Conservation (phyloP, 2,888 invertebrate species). For the Thymelicus lineola region DNA sequence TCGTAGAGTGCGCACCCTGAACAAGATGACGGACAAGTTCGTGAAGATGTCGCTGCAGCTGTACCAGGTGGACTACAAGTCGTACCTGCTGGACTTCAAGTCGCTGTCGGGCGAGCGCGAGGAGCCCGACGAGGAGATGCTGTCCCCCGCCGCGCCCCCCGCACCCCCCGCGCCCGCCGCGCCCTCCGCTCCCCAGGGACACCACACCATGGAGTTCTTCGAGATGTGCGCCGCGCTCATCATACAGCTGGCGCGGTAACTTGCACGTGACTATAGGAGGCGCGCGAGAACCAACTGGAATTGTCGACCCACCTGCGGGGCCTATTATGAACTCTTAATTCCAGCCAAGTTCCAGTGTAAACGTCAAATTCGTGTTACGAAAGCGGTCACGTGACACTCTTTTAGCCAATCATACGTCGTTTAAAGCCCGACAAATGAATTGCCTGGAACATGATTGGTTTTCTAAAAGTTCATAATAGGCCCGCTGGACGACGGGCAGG, state of each 20-base stretch:
- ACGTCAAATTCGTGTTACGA: too few species aligned
- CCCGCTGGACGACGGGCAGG: too few species aligned
- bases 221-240: constrained; percentile 99
- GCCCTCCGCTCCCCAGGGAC: constrained; percentile 87
- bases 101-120: constrained; percentile 93
- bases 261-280: background rate
- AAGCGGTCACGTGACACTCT: too few species aligned
- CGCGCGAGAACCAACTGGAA: background rate
- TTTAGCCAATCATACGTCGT: too few species aligned
- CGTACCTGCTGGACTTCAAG: constrained; percentile 98
- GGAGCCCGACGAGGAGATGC: constrained; percentile 73
- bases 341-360: too few species aligned
- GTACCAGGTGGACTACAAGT: constrained; percentile 99
- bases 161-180: constrained; percentile 54
- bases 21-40: constrained; percentile 92
- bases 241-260: constrained; percentile 96
- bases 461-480: too few species aligned
- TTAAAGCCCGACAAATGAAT: too few species aligned
- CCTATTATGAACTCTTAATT: too few species aligned
- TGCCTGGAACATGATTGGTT: too few species aligned
- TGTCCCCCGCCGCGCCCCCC: constrained; percentile 56
- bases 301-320: too few species aligned
- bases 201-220: constrained; percentile 99
- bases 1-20: constrained; percentile 93
- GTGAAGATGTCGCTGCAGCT: constrained; percentile 99